Evolutionary conservation across 1,140 invertebrate genomes (phyloP).

Genomic region (Colletes latitarsis): DNA sequence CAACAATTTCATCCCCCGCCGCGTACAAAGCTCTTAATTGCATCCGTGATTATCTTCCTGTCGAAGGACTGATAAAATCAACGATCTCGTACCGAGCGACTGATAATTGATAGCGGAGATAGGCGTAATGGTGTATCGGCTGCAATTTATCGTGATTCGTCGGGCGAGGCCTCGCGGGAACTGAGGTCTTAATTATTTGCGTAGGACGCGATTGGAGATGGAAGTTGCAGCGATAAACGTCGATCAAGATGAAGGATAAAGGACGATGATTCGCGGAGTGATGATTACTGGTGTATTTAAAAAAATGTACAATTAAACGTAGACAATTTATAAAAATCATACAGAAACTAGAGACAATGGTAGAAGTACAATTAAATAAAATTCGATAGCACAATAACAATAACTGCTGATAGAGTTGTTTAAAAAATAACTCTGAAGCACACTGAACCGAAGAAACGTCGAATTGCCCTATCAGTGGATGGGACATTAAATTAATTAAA

Average conservation of each 20-base stretch:
- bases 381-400: too few relatives aligned
- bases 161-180: background rate
- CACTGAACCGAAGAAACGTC: too few relatives aligned
- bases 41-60: background rate
- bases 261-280: background rate
- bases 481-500: too few relatives aligned
- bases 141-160: background rate
- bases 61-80: background rate
- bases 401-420: too few relatives aligned
- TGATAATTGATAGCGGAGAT: constrained; percentile 12
- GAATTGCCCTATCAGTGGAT: too few relatives aligned
- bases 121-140: background rate
- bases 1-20: background rate
- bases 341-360: too few relatives aligned
- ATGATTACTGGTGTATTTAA: background rate
- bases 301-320: too few relatives aligned
- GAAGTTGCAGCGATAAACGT: background rate
- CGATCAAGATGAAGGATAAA: background rate
- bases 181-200: constrained; percentile 29
- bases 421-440: too few relatives aligned
- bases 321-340: too few relatives aligned
- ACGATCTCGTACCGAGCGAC: background rate
- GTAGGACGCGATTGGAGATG: background rate
- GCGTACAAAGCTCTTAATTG: background rate
- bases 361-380: too few relatives aligned